Percentiles rank a stretch among this genome's conserved stretches.
phyloP scores from a whole-genome alignment of 1,140 invertebrate species.

The Mactra quadrangularis region DNA sequence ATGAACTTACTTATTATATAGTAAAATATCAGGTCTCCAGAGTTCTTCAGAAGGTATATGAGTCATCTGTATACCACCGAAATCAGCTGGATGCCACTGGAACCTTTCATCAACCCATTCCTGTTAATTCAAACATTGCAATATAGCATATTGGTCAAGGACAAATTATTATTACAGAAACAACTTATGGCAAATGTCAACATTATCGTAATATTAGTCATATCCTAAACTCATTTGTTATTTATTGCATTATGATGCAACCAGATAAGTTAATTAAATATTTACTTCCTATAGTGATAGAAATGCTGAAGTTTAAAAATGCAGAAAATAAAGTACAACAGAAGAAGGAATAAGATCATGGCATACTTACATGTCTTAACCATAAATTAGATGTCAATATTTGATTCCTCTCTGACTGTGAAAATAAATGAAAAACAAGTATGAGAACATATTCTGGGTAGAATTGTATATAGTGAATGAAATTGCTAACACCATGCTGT shows the following conservation, averaged over 20 bases:
- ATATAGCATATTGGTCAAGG: neutral
- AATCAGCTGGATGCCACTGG: slow-evolving; percentile 86
- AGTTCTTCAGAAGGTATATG: slow-evolving; percentile 90
- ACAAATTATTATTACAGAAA: neutral
- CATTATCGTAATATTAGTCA: neutral
- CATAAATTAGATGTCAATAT: slow-evolving; percentile 59
- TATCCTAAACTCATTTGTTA: neutral
- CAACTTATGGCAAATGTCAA: neutral
- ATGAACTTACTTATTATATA: slow-evolving; percentile 84
- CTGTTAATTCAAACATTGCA: slow-evolving; percentile 65
- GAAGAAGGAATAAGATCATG: no score
- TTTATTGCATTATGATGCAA: no score
- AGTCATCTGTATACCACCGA: slow-evolving; percentile 92
- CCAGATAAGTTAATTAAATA: no score
- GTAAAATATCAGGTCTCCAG: slow-evolving; percentile 87
- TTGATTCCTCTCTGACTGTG: slow-evolving; percentile 62
- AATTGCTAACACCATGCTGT: no score
- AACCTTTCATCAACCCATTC: slow-evolving; percentile 76
- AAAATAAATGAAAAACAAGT: neutral
- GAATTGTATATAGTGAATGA: no score
- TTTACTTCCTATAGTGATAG: no score
- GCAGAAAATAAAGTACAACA: no score
- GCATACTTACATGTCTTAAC: slow-evolving; percentile 59
- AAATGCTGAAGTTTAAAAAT: no score
- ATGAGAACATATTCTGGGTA: no score